phyloP scores from a whole-genome alignment of 2,888 invertebrate species.

The Dasypogon diadema region DNA sequence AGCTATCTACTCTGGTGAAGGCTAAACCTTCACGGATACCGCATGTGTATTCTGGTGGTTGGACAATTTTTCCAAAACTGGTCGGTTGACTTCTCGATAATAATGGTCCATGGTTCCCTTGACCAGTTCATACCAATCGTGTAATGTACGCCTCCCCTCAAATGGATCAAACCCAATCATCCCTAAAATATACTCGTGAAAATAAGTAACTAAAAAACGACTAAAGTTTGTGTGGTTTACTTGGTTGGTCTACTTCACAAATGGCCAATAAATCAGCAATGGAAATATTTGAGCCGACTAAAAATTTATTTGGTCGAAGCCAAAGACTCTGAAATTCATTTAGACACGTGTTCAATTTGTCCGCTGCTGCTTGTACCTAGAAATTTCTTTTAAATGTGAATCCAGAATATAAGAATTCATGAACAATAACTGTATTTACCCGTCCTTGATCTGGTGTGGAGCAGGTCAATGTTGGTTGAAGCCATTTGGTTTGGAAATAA shows the following conservation, averaged over 20 bases:
- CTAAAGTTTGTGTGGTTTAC: too few species aligned
- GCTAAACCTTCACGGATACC: constrained; percentile 60
- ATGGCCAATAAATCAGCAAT: constrained; percentile 82
- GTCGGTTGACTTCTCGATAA: constrained; percentile 73
- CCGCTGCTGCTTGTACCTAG: constrained; percentile 62
- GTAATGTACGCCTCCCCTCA: constrained; percentile 72
- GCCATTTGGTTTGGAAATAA: constrained; percentile 72
- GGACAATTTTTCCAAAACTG: constrained; percentile 63
- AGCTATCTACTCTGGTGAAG: neutral
- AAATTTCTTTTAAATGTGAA: too few species aligned
- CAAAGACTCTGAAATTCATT: constrained; percentile 72
- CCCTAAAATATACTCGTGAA: too few species aligned
- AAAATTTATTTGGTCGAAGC: constrained; percentile 69
- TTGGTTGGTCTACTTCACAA: constrained; percentile 82
- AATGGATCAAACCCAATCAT: constrained; percentile 76
- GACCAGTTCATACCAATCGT: constrained; percentile 76
- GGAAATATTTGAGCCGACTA: constrained; percentile 74
- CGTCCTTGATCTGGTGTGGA: constrained; percentile 67
- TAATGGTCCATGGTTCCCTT: constrained; percentile 73
- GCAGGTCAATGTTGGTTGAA: constrained; percentile 71
- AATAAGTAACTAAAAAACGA: too few species aligned
- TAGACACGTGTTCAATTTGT: constrained; percentile 72
- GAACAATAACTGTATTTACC: constrained; percentile 60
- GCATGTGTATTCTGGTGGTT: constrained; percentile 60
- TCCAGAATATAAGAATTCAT: too few species aligned